A percentile compares a stretch with the other conserved stretches of the same genome.
Evolutionary conservation across 2,797 vertebrate genomes (phyloP).

Genomic region (Basileuterus tristriatus): DNA sequence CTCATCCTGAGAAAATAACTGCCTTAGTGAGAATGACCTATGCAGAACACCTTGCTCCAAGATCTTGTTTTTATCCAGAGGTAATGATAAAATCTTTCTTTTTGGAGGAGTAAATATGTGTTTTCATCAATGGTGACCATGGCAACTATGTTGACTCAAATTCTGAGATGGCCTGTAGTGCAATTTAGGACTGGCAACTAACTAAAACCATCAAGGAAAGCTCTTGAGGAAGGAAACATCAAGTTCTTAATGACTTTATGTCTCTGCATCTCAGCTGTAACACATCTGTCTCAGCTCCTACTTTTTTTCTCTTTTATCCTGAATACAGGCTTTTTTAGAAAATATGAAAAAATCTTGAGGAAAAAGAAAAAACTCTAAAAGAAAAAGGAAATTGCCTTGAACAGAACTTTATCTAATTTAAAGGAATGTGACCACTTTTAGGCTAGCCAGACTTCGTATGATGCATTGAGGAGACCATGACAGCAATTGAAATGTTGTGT

Average conservation of each 20-base stretch:
- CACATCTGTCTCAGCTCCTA: background rate
- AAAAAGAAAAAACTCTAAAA: background rate
- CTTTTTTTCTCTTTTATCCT: background rate
- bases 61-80: background rate
- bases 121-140: background rate
- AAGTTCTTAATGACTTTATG: background rate
- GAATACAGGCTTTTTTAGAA: background rate
- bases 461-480: background rate
- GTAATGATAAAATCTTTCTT: background rate
- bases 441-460: background rate
- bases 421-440: background rate
- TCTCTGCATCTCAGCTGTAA: background rate
- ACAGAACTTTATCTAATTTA: background rate
- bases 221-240: background rate
- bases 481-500: rapidly evolving
- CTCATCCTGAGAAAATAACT: background rate
- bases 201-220: background rate
- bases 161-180: background rate
- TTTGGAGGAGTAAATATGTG: background rate
- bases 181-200: background rate
- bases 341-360: background rate
- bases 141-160: background rate
- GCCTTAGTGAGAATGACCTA: background rate
- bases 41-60: background rate
- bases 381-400: background rate